Evolutionary conservation across 2,797 vertebrate genomes (phyloP).

Genomic region (Siniperca obscura): DNA sequence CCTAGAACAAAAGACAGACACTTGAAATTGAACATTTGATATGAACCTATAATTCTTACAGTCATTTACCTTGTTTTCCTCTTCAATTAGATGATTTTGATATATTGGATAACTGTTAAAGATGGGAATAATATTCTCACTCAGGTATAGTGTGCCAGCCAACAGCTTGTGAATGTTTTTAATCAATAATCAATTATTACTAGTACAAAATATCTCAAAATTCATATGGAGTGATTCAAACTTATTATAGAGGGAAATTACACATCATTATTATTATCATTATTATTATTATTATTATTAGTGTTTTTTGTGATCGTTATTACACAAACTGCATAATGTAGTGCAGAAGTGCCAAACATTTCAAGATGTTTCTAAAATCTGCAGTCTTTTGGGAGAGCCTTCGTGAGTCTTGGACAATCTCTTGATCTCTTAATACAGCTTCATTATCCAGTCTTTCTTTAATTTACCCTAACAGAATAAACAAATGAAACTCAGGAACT

Average conservation of each 20-base stretch:
- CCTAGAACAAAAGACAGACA: constrained; percentile 90
- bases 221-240: constrained; percentile 86
- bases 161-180: constrained; percentile 99
- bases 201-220: constrained; percentile 85
- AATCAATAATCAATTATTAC: constrained; percentile 90
- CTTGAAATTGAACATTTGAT: constrained; percentile 93
- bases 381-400: constrained; percentile 92
- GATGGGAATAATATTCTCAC: constrained; percentile 97
- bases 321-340: constrained; percentile 83
- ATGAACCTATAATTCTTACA: constrained; percentile 92
- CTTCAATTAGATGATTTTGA: constrained; percentile 92
- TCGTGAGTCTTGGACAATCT: constrained; percentile 96
- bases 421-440: constrained; percentile 90
- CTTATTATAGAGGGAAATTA: constrained; percentile 78
- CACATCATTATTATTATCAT: constrained; percentile 70
- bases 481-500: constrained; percentile 93
- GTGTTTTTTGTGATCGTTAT: constrained; percentile 59
- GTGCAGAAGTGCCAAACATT: constrained; percentile 96
- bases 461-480: constrained; percentile 87
- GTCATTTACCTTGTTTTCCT: constrained; percentile 92
- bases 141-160: constrained; percentile 99
- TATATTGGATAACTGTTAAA: constrained; percentile 95
- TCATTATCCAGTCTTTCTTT: constrained; percentile 79
- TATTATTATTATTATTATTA: constrained; percentile 68
- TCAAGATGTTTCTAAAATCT: constrained; percentile 89